Base-by-base conservation (phyloP, 2,797 vertebrate species). In the Nannoperca australis region DNA sequence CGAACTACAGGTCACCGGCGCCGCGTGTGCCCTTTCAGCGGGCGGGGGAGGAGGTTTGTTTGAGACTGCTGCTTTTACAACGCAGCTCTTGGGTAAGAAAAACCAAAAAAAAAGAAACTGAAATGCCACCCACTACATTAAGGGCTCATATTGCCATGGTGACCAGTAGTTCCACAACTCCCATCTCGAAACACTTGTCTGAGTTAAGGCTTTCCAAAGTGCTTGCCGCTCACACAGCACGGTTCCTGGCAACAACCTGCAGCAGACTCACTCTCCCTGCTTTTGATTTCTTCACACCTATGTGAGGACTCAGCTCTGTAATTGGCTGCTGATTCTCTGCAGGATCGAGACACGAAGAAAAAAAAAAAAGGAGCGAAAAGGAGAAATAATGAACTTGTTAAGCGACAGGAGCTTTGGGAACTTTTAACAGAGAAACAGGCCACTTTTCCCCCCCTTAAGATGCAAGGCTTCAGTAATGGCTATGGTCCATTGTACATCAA, bases 401-500 rank as follows among this genome's bases (percentile, higher is more conserved):
- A 78, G 87, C 74, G 73, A 83, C 88, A 82, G 73, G 73, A 76
- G 86, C 88, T 86, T 84, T 79, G 85, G 88, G 73, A 89, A 80
- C 83, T 88, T 88, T 82, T 53, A 84, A 76, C 83, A 83, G 71
- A 87, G 73, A 81, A 85, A 74, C 61, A 67, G 67, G 65, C 65
- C 64, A 70, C 66, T 5, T 32, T 4, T 0, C 1, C 10, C 30
- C 12, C 24, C 59, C 24, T 24, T 13, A 77, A 72, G 70, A 88
- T 90, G 82, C 92, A 90, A 92, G 89, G 92, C 92, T 94, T 93
- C 90, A 93, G 90, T 93, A 92, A 95, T 94, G 93, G 94, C 94
- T 94, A 88, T 93, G 91, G 94, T 95, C 93, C 92, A 84, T 80
- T 79, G 74, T 89, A 89, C 83, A 36, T 86, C 82, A 73, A 70